Evolutionary conservation across 2,113 vertebrate species (phyloP).

Genomic region (Arizona elegans): DNA sequence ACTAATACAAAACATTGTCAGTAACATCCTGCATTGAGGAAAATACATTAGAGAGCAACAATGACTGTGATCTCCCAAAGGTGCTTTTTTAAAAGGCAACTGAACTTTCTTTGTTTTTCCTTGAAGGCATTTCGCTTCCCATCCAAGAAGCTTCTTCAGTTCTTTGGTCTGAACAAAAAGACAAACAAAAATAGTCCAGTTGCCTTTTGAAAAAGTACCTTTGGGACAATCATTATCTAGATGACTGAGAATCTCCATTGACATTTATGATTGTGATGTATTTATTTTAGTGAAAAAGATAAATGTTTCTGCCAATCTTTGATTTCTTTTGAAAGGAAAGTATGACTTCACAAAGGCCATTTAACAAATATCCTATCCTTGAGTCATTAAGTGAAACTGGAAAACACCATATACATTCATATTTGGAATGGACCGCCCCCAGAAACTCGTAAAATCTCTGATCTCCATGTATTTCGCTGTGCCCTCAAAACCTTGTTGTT

Average conservation of each 20-base stretch:
- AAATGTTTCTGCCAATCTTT: neutral
- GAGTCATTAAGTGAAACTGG: fast-evolving
- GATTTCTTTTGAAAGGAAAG: neutral
- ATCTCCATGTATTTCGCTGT: too few relatives aligned
- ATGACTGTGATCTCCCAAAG: neutral
- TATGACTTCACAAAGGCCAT: neutral
- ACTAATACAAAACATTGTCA: neutral
- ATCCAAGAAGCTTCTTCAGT: neutral
- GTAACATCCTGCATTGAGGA: neutral
- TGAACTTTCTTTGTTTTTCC: too few relatives aligned
- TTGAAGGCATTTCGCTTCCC: too few relatives aligned
- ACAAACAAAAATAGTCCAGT: neutral
- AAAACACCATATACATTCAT: neutral
- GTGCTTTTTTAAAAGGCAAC: too few relatives aligned
- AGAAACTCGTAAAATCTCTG: too few relatives aligned
- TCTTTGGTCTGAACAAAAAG: neutral
- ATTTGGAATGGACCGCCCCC: too few relatives aligned
- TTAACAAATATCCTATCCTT: neutral
- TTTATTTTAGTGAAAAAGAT: neutral
- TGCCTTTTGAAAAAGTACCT: neutral
- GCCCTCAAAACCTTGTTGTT: too few relatives aligned
- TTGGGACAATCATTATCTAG: neutral
- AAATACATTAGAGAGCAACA: neutral
- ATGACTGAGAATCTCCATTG: neutral
- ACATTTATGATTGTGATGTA: neutral